Base-by-base conservation (phyloP, 2,888 invertebrate genomes). In the Microplitis manilae region DNA sequence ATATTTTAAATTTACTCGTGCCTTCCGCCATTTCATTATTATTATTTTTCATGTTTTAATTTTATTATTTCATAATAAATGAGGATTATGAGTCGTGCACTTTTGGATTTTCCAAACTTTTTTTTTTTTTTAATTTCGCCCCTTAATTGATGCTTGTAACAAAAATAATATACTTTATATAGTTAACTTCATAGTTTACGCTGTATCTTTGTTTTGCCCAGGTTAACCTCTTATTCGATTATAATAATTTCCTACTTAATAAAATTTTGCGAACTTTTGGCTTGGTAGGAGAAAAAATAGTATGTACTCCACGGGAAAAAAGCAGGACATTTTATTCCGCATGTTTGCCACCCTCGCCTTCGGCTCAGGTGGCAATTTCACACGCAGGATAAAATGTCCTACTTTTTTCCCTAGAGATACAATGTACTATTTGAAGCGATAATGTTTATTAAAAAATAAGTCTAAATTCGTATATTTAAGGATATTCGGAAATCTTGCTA, bases 161-260 rank as follows among this genome's bases (percentile, higher is more conserved):
- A 41, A 50, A 50, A 50, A 20, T 50, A 8, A 8, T 50, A 6
- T 50, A 50, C 9, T 50, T 8, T 6, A 50, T 50, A 50, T 50
- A 50, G 41, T 50, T 50, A 50, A 50, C 41, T 50, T 50, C 41
- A 50, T 50, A 50, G 41, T 50, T 50, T 50, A 50, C 38, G 71
- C 71, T 71, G 60, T 70, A 20, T 50, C 70, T 59, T 50, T 70
- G 70, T 60, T 71, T 61, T 60, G 6, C 38, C 71, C 59, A 38
- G 59, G 59, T 70, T 70, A 70, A 59, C 69, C 69, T 70, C 50
- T 30, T 59, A 30, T 17, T 70, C 20, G 9, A 59, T 59, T 70
- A 59, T 59, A 50, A 50, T 50, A 50, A 50, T 50, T 50, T 50
- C 8, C 41, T 50, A 50, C 41, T 8, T 50, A 50, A 50, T 50